phyloP scores from a whole-genome alignment of 2,797 vertebrate genomes.

The Leontocebus nigricollis region DNA sequence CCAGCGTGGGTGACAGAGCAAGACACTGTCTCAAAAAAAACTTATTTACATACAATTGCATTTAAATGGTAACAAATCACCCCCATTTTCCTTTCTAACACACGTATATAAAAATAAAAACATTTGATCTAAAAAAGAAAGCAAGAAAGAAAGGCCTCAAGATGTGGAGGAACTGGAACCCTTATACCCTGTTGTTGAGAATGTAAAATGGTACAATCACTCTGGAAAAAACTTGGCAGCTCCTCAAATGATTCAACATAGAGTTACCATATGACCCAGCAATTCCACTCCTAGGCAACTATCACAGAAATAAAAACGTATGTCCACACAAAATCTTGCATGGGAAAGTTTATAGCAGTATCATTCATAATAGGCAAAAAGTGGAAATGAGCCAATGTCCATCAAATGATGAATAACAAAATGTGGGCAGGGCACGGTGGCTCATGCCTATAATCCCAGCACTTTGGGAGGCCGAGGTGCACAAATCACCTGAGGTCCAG shows the following conservation, averaged over 20 bases:
- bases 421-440: neutral
- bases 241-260: neutral
- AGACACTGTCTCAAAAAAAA: too few species aligned
- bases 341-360: neutral
- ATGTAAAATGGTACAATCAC: neutral
- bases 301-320: neutral
- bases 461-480: too few species aligned
- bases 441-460: too few species aligned
- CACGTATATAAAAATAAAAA: neutral
- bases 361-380: slow-evolving; percentile 24
- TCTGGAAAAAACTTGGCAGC: neutral
- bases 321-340: neutral
- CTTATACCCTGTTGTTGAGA: neutral
- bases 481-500: too few species aligned
- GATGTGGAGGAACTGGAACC: neutral
- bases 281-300: neutral
- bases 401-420: neutral
- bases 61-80: neutral
- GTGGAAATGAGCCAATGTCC: slow-evolving; percentile 8
- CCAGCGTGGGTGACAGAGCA: too few species aligned
- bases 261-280: neutral
- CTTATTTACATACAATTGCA: neutral
- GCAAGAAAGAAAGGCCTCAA: neutral
- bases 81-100: neutral
- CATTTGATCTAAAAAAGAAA: neutral